These are phyloP conservation scores for Xyliphius kryptos DNA, from an alignment of 2,113 vertebrate species.

Conservation along the genomic window DNA sequence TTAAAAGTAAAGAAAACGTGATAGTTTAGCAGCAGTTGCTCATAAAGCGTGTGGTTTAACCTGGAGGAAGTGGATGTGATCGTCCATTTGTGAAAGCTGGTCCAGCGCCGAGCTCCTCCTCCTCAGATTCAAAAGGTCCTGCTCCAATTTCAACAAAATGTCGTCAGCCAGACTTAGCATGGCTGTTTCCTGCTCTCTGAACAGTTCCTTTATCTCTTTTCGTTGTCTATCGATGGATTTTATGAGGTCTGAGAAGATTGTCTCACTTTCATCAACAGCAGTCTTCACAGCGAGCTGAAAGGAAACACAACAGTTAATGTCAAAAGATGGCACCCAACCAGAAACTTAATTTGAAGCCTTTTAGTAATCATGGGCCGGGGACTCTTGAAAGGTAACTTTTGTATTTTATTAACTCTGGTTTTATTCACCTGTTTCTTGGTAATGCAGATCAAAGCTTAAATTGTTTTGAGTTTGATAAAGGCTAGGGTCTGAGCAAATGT, in stretches of 20 bases:
- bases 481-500: no score
- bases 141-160: slow-evolving; percentile 21
- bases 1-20: neutral
- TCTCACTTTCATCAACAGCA: slow-evolving; percentile 19
- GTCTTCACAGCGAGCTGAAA: slow-evolving; percentile 18
- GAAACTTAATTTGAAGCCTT: neutral
- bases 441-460: no score
- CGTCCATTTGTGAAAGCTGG: slow-evolving; percentile 29
- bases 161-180: slow-evolving; percentile 20
- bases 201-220: neutral
- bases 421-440: no score
- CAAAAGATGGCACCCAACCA: neutral
- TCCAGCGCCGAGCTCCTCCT: slow-evolving; percentile 29
- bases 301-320: neutral
- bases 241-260: slow-evolving; percentile 19
- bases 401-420: no score
- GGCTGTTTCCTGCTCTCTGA: slow-evolving; percentile 30
- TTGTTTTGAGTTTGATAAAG: no score
- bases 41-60: neutral
- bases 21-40: neutral
- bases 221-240: neutral
- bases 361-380: neutral
- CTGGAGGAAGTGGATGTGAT: slow-evolving; percentile 35
- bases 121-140: slow-evolving; percentile 33
- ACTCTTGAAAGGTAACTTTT: no score